Base-by-base conservation (phyloP, 2,888 invertebrate genomes). In the Heteromyza rotundicornis region DNA sequence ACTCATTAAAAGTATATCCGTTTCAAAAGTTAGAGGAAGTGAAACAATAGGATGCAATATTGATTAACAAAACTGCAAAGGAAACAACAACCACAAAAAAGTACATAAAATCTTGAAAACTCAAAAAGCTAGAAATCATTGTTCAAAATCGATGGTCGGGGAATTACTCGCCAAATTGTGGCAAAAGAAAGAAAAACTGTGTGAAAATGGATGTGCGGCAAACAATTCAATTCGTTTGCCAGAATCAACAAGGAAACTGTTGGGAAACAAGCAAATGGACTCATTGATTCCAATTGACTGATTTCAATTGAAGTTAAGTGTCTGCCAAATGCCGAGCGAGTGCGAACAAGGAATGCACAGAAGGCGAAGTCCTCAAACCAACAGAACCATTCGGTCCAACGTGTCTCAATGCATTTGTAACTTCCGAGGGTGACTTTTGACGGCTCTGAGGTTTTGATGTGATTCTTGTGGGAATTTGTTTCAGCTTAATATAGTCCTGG, bases 271-370 rank as follows among this genome's bases (percentile, higher is more conserved):
- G 71, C 72, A 74, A 78, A 77, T 74, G 76, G 68, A 76, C 75
- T 79, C 80, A 79, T 82, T 77, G 80, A 82, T 82, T 82, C 82
- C 82, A 74, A 79, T 75, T 81, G 82, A 82, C 80, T 82, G 82
- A 77, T 71, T 76, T 75, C 75, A 76, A 80, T 79, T 82, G 74
- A 76, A 80, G 74, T 79, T 78, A 78, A 80, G 80, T 80, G 79
- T 78, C 75, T 70, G 77, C 72, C 71, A 70, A 74, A 73, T 70
- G 72, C 71, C 69, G 56, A 55, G 52, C 51, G 35, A 50, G 22
- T 22, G 57, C 65, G 66, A 62, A 65, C 67, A 68, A 66, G 55
- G 56, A 60, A 59, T 61, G 67, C 55, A 63, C 62, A 65, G n/a
- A 47, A 10, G 50, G 2, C 50, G 50, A 23, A 22, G 19, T 17